Percentiles rank a stretch among this genome's conserved stretches.
Evolutionary conservation across 2,888 invertebrate genomes (phyloP).

Genomic region (Drosophila trichaetosa): DNA sequence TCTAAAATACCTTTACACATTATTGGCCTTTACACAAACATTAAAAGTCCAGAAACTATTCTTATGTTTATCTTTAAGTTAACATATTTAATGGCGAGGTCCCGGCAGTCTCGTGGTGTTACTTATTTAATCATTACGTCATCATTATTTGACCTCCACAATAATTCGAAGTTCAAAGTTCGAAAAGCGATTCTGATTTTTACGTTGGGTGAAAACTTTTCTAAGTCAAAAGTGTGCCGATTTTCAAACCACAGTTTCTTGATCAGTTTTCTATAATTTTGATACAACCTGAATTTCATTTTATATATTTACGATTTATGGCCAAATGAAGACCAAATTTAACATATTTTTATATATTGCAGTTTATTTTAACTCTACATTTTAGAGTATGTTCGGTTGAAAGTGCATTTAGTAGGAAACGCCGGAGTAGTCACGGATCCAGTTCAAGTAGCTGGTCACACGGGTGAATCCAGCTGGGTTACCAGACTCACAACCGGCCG

Average conservation of each 20-base stretch:
- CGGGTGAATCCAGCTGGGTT: constrained; percentile 70
- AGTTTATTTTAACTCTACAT: constrained; percentile 29
- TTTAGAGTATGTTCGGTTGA: not conserved
- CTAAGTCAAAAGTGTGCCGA: not conserved
- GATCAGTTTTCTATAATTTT: not conserved
- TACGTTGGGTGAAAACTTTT: too few species aligned
- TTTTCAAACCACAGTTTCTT: not conserved
- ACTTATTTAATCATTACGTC: not conserved
- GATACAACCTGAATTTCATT: not conserved
- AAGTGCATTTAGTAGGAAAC: constrained; percentile 48
- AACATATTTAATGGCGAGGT: not conserved
- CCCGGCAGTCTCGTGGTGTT: not conserved
- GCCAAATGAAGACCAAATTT: not conserved
- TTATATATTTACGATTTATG: not conserved
- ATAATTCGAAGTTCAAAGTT: not conserved
- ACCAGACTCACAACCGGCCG: constrained; percentile 69
- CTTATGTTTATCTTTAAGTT: not conserved
- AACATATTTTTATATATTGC: not conserved
- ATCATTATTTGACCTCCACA: not conserved
- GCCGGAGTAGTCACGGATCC: constrained; percentile 71
- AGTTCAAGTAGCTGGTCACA: constrained; percentile 68
- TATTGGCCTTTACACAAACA: too few species aligned
- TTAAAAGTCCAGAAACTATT: not conserved
- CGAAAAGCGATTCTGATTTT: not conserved
- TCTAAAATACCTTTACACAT: not conserved